Conservation (phyloP, 2,888 invertebrate species). For the Drosophila mulleri region DNA sequence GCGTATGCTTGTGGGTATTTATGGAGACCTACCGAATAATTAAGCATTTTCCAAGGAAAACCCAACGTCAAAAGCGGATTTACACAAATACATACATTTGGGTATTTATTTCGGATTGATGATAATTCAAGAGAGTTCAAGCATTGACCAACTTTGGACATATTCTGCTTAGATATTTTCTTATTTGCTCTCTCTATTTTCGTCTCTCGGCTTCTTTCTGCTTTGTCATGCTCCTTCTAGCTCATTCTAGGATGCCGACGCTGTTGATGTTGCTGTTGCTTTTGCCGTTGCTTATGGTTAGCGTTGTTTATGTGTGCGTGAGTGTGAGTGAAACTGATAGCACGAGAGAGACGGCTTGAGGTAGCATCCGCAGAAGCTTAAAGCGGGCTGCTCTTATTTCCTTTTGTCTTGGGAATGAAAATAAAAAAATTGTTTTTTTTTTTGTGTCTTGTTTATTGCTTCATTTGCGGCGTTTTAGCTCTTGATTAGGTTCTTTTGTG, state of each 20-base stretch:
- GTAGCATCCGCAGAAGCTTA: conserved; percentile 8
- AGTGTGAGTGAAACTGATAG: conserved; percentile 28
- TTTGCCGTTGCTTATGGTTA: conserved; percentile 49
- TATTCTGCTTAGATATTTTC: conserved; percentile 1
- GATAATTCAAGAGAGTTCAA: background rate
- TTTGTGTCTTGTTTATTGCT: conserved; percentile 77
- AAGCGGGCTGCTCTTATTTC: conserved; percentile 66
- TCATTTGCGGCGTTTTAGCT: conserved; percentile 79
- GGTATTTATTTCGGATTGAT: background rate
- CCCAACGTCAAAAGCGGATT: background rate
- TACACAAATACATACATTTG: background rate
- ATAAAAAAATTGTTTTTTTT: conserved; percentile 43
- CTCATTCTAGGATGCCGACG: conserved; percentile 40
- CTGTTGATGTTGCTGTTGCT: conserved; percentile 37
- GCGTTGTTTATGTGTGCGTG: conserved; percentile 10
- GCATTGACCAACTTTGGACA: conserved; percentile 5
- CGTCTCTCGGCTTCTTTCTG: background rate
- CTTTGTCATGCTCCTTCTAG: conserved; percentile 7
- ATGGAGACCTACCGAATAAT: conserved; percentile 16
- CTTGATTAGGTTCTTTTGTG: conserved; percentile 80
- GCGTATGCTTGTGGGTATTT: background rate
- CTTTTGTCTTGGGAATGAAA: conserved; percentile 52
- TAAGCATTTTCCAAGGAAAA: conserved; percentile 7
- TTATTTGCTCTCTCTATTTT: background rate
- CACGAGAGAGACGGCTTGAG: conserved; percentile 23